Percentiles rank a stretch among this genome's conserved stretches.
Conservation (phyloP, 1,140 invertebrate genomes). For the roundworm (Caenorhabditis elegans) region DNA sequence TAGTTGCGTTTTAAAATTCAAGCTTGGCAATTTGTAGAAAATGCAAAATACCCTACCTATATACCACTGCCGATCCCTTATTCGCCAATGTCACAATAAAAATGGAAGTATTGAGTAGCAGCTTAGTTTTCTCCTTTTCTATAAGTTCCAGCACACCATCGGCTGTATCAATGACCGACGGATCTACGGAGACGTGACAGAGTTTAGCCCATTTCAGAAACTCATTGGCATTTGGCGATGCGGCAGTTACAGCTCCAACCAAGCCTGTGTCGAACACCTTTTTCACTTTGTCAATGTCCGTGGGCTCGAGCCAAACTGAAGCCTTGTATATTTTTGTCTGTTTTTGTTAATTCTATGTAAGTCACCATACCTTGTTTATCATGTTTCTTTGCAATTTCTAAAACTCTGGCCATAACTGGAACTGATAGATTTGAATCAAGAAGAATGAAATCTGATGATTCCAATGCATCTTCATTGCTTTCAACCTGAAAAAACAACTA, state of each 20-base stretch:
- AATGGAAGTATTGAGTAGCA: neutral
- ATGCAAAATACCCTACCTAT: neutral
- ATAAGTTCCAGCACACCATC: constrained; percentile 40
- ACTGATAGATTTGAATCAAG: constrained; percentile 55
- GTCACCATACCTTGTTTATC: constrained; percentile 34
- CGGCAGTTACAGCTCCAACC: constrained; percentile 48
- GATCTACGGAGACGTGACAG: neutral
- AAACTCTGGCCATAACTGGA: constrained; percentile 37
- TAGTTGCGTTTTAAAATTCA: too few relatives aligned
- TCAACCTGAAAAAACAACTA: constrained; percentile 47
- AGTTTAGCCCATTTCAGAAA: constrained; percentile 47
- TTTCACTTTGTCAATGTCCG: constrained; percentile 54
- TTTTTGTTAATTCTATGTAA: neutral
- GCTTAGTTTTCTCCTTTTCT: constrained; percentile 12
- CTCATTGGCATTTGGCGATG: constrained; percentile 57
- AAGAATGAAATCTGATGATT: constrained; percentile 53
- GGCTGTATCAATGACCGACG: neutral
- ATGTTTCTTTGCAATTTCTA: constrained; percentile 39
- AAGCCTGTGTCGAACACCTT: constrained; percentile 52
- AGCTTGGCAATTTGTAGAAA: too few relatives aligned
- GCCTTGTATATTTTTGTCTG: neutral
- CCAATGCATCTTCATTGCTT: constrained; percentile 47
- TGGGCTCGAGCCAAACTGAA: constrained; percentile 63
- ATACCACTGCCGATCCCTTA: neutral
- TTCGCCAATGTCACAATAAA: neutral